These are phyloP conservation scores for Podarcis raffonei DNA, from an alignment of 2,113 vertebrate species.

Conservation along the genomic window DNA sequence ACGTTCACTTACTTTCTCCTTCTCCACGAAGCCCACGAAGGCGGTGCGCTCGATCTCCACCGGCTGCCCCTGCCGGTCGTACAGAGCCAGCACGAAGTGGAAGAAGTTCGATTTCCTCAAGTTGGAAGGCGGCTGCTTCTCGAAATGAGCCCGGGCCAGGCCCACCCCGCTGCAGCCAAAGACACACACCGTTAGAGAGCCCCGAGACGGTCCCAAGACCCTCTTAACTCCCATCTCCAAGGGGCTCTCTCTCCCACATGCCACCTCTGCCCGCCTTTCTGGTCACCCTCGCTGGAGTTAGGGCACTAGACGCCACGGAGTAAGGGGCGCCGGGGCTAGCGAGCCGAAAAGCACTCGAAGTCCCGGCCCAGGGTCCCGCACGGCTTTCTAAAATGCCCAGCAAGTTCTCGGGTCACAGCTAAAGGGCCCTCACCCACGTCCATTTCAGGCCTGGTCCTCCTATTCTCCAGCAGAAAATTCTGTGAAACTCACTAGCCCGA, in stretches of 20 bases:
- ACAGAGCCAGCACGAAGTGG: slow-evolving; percentile 98
- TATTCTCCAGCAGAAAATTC: too few relatives aligned
- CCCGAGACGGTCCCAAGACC: background rate
- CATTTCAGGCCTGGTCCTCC: background rate
- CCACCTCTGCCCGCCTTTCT: background rate
- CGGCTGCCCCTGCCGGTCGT: slow-evolving; percentile 97
- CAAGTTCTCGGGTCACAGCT: background rate
- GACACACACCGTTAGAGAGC: slow-evolving; percentile 69
- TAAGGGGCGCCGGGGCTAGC: background rate
- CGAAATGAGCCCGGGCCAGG: slow-evolving; percentile 98
- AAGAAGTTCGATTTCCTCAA: slow-evolving; percentile 99
- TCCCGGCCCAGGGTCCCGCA: background rate
- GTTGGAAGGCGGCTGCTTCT: slow-evolving; percentile 99
- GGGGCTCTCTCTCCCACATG: background rate
- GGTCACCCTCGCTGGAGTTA: background rate
- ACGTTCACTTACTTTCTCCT: slow-evolving; percentile 89
- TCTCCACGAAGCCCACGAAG: slow-evolving; percentile 97
- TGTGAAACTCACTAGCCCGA: background rate
- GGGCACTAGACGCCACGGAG: too few relatives aligned
- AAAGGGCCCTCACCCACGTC: background rate
- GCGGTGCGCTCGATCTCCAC: slow-evolving; percentile 98
- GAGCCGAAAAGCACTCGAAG: background rate
- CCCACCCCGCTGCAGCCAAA: slow-evolving; percentile 93
- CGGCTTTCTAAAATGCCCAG: background rate
- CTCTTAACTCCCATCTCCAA: background rate